These are phyloP conservation scores for Drosophila trapezifrons DNA, from an alignment of 1,140 invertebrate species.

Conservation along the genomic window DNA sequence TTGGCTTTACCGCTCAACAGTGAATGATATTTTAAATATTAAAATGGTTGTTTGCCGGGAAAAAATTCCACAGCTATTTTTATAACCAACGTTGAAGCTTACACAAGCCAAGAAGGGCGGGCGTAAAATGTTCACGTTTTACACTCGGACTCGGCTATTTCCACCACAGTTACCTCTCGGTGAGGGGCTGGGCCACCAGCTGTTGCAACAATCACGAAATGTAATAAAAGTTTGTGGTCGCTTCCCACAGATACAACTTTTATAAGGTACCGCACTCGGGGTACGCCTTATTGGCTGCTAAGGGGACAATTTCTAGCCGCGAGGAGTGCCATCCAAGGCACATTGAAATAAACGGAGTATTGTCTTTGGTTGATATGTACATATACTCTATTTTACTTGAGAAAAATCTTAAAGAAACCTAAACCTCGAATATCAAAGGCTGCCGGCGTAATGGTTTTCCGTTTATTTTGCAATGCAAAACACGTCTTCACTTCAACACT, in stretches of 20 bases:
- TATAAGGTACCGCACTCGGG: slow-evolving; percentile 30
- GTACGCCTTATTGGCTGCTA: slow-evolving; percentile 61
- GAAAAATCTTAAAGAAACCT: too few species aligned
- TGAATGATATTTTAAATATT: slow-evolving; percentile 73
- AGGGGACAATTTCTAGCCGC: slow-evolving; percentile 46
- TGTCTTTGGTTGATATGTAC: neutral
- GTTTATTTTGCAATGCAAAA: slow-evolving; percentile 45
- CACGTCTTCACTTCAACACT: slow-evolving; percentile 45
- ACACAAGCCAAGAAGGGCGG: slow-evolving; percentile 22
- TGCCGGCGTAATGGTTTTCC: neutral
- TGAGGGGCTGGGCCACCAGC: slow-evolving; percentile 30
- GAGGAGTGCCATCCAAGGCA: slow-evolving; percentile 17
- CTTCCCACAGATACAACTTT: slow-evolving; percentile 28
- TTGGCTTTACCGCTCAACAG: slow-evolving; percentile 24
- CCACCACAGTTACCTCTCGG: slow-evolving; percentile 51
- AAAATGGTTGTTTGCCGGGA: slow-evolving; percentile 55
- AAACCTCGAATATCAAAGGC: too few species aligned
- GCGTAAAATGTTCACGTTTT: slow-evolving; percentile 30
- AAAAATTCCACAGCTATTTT: slow-evolving; percentile 27
- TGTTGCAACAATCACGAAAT: slow-evolving; percentile 57
- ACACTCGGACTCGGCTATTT: slow-evolving; percentile 44
- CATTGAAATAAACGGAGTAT: neutral
- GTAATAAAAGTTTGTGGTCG: slow-evolving; percentile 60
- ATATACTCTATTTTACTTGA: neutral
- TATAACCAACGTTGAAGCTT: neutral